Evolutionary conservation across 53 echinoderm and acorn worm species (phyloP), one percentile per base, ranked within the genome.

Genomic region (Actinopyga echinites): DNA sequence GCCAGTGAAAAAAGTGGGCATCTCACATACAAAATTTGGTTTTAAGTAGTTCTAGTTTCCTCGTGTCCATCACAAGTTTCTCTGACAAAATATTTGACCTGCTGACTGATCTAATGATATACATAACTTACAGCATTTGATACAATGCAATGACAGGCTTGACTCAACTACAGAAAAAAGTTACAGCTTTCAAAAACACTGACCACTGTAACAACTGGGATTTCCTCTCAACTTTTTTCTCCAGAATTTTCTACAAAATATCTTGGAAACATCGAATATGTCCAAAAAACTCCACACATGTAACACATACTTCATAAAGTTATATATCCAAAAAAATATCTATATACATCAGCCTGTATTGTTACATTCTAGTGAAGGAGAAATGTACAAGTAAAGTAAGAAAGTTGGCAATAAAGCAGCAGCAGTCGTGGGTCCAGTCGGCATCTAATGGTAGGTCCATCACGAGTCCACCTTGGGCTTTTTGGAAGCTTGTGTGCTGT

Each of bases 311-410:
- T 49, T 49, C 49, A 49, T 68, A 32, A 32, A 49, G 49, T 23
- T 63, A 63, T 63, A 63, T 63, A 63, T 63, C 29, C 29, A 13
- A 63, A 34, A 38, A 32, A 68, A 33, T 68, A 68, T 38, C 31
- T 68, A 68, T 68, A 32, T 68, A 68, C 68, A 68, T 68, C 68
- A 68, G 68, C 68, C 68, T 68, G 68, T 68, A 68, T 68, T 34
- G 35, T 32, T 68, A 68, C 68, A 68, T 38, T 68, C 68, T 34
- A 36, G 35, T 68, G 34, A 68, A n/a, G 68, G 67, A 37, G 32
- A 31, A 30, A 68, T 19, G 68, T 34, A 38, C 35, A 38, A 6
- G 31, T 23, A 63, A 63, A 63, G 63, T 30, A 63, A 2, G 31
- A 68, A 38, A 68, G 34, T 68, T 68, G 68, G 68, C 68, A 68